Conservation (phyloP, 2,797 vertebrate genomes). For the Coccyzus lansbergi region DNA sequence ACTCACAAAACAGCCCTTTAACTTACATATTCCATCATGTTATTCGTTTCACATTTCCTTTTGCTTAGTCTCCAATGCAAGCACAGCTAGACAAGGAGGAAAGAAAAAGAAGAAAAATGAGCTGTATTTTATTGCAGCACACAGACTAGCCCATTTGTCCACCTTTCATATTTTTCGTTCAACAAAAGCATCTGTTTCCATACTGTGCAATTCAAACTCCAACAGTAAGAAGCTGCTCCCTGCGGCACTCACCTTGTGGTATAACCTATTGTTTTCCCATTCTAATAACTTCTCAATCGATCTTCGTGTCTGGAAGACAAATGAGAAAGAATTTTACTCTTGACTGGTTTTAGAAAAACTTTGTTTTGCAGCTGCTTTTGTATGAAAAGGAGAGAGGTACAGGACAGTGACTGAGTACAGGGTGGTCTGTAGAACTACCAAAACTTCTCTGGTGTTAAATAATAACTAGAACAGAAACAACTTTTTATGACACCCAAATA, state of each 20-base stretch:
- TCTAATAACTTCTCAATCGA: constrained; percentile 99
- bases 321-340: constrained; percentile 88
- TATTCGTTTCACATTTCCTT: constrained; percentile 99
- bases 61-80: constrained; percentile 99
- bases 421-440: constrained; percentile 79
- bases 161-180: constrained; percentile 89
- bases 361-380: constrained; percentile 85
- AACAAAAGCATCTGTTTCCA: constrained; percentile 99
- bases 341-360: constrained; percentile 83
- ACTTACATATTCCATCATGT: constrained; percentile 99
- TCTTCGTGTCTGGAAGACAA: constrained; percentile 92
- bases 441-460: constrained; percentile 60
- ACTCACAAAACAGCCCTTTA: constrained; percentile 86
- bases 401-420: constrained; percentile 84
- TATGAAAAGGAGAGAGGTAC: constrained; percentile 78
- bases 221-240: constrained; percentile 84
- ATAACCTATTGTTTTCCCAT: constrained; percentile 99
- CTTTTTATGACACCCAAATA: not conserved
- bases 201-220: constrained; percentile 95
- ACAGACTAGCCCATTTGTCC: constrained; percentile 89
- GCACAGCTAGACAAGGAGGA: constrained; percentile 92
- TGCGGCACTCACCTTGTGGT: constrained; percentile 93
- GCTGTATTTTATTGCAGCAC: constrained; percentile 81
- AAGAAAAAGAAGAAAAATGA: constrained; percentile 92
- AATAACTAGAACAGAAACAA: constrained; percentile 44